These are phyloP conservation scores for Lithophane socia DNA, from an alignment of 2,888 invertebrate species.

Conservation along the genomic window DNA sequence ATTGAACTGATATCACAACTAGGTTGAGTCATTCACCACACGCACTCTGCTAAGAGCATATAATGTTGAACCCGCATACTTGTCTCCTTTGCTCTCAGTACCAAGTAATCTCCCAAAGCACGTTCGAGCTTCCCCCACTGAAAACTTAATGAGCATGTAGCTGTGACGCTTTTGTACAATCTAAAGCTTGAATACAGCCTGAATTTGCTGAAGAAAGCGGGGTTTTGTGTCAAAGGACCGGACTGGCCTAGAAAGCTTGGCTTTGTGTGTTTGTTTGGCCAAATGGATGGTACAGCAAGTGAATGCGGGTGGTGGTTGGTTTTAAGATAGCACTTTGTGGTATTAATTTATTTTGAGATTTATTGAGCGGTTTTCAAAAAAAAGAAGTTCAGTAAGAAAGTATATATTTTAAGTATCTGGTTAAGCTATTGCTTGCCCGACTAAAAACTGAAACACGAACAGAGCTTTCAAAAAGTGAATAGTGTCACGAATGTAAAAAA, in stretches of 20 bases:
- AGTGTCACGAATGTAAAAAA: not conserved
- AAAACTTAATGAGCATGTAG: slow-evolving; percentile 63
- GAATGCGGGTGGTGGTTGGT: not conserved
- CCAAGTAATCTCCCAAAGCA: slow-evolving; percentile 41
- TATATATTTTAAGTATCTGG: not conserved
- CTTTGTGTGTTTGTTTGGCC: slow-evolving; percentile 32
- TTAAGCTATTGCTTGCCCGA: not conserved
- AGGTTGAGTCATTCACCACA: slow-evolving; percentile 3
- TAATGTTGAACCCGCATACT: not conserved
- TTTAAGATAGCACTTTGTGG: not conserved
- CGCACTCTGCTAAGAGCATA: slow-evolving; percentile 15
- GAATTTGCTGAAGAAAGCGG: slow-evolving; percentile 49
- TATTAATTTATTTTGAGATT: not conserved
- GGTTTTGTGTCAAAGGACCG: slow-evolving; percentile 48
- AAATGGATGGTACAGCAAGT: not conserved
- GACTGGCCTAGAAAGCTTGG: slow-evolving; percentile 46
- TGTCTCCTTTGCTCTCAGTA: slow-evolving; percentile 11
- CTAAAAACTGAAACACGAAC: not conserved
- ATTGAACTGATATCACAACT: too few species aligned
- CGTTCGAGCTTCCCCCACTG: slow-evolving; percentile 45
- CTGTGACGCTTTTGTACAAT: slow-evolving; percentile 41
- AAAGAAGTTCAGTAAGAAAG: not conserved
- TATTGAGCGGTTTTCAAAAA: not conserved
- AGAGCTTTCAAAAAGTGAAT: not conserved
- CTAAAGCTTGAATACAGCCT: slow-evolving; percentile 56